Base-by-base conservation (phyloP, 2,888 invertebrate species). In the Oscheius sp. region DNA sequence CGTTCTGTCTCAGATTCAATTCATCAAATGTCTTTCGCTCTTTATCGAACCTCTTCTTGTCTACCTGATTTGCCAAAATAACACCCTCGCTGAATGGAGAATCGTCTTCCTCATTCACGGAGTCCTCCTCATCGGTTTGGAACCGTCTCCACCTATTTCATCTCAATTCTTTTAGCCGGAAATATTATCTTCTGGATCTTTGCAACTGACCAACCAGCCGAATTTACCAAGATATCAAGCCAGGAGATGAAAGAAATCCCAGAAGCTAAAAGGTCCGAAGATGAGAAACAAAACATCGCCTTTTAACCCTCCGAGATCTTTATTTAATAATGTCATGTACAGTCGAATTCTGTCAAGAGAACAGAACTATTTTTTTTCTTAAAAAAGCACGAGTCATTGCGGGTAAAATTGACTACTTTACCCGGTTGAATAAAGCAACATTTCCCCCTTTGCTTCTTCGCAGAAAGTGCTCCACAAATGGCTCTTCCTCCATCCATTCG, bases 1-100 rank as follows among this genome's bases (percentile, higher is more conserved):
- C 52, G 84, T 84, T 6, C 76, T 84, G 12, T 82, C 83, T 6
- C 81, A 82, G 70, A 82, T 84, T 33, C 84, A 84, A 64, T 84
- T 84, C 76, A 80, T 83, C 74, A 84, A 84, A 65, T 84, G 83
- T 37, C 50, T 83, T 4, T 82, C 84, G 0, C 72, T 83, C 29
- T 83, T 84, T 72, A 76, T 84, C 50, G 83, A 82, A 31, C 84
- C 84, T n/a, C 74, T 82, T 4, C 69, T 84, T 8, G 76, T 84
- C 39, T 78, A 64, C 55, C 55, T 84, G 8, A 78, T 79, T 55
- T 80, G 75, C 52, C 64, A 53, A 20, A 65, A 77, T 65, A 80
- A 74, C 67, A 76, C 76, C 1, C 63, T 79, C 3, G 74, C 73
- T 25, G 76, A 83, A 53, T 83, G 83, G 83, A 74, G 82, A 57